Evolutionary conservation across 1,140 invertebrate genomes (phyloP).

Genomic region (Lasaia peninsularis): DNA sequence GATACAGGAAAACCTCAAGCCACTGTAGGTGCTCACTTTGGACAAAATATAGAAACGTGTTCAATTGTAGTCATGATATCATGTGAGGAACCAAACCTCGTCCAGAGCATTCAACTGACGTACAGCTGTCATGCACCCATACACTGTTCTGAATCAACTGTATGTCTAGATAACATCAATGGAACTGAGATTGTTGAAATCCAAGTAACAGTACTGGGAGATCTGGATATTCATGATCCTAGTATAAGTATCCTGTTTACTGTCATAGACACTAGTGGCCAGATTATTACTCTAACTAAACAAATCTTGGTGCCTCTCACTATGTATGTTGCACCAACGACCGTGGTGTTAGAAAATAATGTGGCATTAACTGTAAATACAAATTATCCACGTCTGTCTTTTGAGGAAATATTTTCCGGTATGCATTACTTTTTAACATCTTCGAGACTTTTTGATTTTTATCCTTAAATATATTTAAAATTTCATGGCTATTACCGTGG

Average conservation of each 20-base stretch:
- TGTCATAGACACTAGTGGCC: conserved; percentile 45
- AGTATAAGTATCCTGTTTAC: conserved; percentile 49
- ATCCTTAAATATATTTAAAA: too few species aligned
- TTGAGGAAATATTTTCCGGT: conserved; percentile 59
- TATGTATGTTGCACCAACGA: conserved; percentile 43
- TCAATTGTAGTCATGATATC: conserved; percentile 49
- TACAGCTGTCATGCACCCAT: conserved; percentile 50
- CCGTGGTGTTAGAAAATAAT: conserved; percentile 28
- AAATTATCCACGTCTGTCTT: conserved; percentile 37
- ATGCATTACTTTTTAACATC: conserved; percentile 4
- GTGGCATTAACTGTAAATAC: conserved; percentile 39
- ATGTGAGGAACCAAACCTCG: conserved; percentile 48
- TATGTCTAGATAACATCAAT: conserved; percentile 56
- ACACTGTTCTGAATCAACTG: conserved; percentile 41
- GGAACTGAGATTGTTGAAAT: conserved; percentile 62
- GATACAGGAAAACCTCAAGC: conserved; percentile 52
- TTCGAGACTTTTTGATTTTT: too few species aligned
- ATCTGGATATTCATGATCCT: conserved; percentile 41
- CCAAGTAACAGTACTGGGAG: conserved; percentile 41
- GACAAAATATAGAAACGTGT: conserved; percentile 44
- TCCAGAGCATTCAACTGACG: conserved; percentile 57
- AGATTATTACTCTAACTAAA: conserved; percentile 41
- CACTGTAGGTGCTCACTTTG: conserved; percentile 21
- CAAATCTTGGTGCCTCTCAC: conserved; percentile 45
- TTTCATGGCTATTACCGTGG: too few species aligned